phyloP scores from a whole-genome alignment of 2,888 invertebrate species.

The Invenusta paracnida region DNA sequence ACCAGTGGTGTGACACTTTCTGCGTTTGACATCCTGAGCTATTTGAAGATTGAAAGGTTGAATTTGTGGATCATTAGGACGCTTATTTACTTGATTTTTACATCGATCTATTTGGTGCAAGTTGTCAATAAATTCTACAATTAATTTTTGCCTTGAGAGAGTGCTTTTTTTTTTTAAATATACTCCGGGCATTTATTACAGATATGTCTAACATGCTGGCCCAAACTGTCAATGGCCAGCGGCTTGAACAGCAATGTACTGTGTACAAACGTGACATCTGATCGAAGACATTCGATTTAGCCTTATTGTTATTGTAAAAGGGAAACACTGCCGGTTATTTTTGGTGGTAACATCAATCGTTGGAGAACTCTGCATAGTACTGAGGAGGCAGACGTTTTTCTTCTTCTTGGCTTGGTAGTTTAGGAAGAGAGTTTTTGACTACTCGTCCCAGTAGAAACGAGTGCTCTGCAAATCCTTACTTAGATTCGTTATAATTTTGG shows the following conservation, averaged over 20 bases:
- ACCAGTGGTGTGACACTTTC: conserved; percentile 19
- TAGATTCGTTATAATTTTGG: conserved; percentile 5
- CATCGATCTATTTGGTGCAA: conserved; percentile 7
- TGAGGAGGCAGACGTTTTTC: conserved; percentile 26
- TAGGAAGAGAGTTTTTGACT: conserved; percentile 11
- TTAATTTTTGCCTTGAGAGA: neutral
- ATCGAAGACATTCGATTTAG: neutral
- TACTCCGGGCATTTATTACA: conserved; percentile 1
- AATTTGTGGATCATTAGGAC: conserved; percentile 10
- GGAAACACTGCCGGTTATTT: neutral
- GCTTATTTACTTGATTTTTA: no score
- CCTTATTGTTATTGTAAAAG: conserved; percentile 21
- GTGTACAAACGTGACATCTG: neutral
- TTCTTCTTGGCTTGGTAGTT: conserved; percentile 23
- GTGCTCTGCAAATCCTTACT: conserved; percentile 2
- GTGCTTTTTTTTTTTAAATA: conserved; percentile 12
- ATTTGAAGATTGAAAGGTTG: conserved; percentile 25
- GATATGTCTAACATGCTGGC: conserved; percentile 13
- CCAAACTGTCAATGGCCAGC: conserved; percentile 13
- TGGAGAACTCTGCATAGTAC: neutral
- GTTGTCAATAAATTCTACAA: neutral
- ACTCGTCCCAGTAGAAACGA: neutral
- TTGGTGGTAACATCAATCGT: conserved; percentile 12
- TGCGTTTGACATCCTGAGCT: neutral
- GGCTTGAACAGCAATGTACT: neutral